A percentile compares a stretch with the other conserved stretches of the same genome.
phyloP scores from a whole-genome alignment of 2,113 vertebrate genomes.

The Passer montanus region DNA sequence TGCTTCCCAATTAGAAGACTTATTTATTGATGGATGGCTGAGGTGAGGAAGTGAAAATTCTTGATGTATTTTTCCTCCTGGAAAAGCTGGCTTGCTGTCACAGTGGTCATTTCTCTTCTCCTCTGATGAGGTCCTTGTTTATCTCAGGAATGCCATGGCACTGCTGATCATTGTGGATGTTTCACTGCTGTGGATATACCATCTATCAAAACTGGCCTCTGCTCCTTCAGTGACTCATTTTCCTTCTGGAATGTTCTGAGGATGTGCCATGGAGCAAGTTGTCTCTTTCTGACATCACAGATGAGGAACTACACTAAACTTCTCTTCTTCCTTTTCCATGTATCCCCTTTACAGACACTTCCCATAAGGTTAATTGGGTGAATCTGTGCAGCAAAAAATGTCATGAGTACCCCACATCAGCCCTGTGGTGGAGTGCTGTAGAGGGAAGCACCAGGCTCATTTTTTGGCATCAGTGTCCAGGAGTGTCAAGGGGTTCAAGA shows the following conservation, averaged over 20 bases:
- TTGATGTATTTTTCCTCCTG: not conserved
- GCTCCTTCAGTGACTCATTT: not conserved
- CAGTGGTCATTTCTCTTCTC: not conserved
- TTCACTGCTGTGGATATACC: not conserved
- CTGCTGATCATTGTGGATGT: not conserved
- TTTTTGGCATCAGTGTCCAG: not conserved
- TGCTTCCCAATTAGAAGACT: not conserved
- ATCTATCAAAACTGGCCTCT: not conserved
- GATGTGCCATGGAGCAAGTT: not conserved
- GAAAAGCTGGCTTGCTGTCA: not conserved
- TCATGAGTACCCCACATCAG: accelerated
- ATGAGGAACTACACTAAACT: not conserved
- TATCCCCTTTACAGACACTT: not conserved
- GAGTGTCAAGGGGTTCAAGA: not conserved
- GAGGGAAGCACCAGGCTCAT: not conserved
- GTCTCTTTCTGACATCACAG: not conserved
- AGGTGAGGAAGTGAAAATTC: not conserved
- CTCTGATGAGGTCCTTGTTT: not conserved
- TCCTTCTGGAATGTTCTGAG: not conserved
- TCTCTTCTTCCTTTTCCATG: not conserved
- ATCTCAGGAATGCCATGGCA: not conserved
- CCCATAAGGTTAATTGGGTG: not conserved
- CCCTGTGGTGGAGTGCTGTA: not conserved
- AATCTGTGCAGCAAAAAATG: not conserved
- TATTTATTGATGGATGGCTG: not conserved